Conservation (phyloP, 2,888 invertebrate species). For the Bombyx huttoni region DNA sequence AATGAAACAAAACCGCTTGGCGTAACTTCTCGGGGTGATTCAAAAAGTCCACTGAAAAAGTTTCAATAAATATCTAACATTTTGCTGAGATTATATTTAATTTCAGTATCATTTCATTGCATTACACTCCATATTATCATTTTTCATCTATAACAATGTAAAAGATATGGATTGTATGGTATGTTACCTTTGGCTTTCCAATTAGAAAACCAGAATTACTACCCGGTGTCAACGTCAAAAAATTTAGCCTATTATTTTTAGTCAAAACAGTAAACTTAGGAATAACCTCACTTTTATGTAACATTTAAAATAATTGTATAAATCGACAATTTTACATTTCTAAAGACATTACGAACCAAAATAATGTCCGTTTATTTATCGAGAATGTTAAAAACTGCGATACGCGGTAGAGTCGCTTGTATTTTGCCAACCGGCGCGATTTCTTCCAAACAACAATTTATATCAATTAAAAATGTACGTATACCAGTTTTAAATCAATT, state of each 20-base stretch:
- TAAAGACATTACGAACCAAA: neutral
- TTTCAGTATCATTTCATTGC: neutral
- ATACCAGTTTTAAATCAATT: conserved; percentile 16
- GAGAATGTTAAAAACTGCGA: conserved; percentile 37
- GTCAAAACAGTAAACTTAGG: conserved; percentile 18
- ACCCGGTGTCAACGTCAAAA: neutral
- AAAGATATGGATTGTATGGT: too few species aligned
- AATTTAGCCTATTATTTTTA: neutral
- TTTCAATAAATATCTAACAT: too few species aligned
- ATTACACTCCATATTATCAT: too few species aligned
- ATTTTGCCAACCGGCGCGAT: conserved; percentile 16
- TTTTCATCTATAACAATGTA: too few species aligned
- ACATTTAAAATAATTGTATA: conserved; percentile 12
- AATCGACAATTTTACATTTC: conserved; percentile 4
- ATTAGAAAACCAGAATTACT: too few species aligned
- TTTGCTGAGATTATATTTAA: neutral
- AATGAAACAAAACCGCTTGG: too few species aligned
- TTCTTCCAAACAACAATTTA: conserved; percentile 19
- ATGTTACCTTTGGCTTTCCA: too few species aligned
- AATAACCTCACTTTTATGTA: conserved; percentile 38
- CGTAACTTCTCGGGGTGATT: too few species aligned
- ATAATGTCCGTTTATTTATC: conserved; percentile 56
- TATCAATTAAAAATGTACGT: conserved; percentile 19
- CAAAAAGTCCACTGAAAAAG: too few species aligned
- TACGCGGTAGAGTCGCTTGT: conserved; percentile 23